Conservation (phyloP, 1,140 invertebrate genomes). For the Orius laevigatus region DNA sequence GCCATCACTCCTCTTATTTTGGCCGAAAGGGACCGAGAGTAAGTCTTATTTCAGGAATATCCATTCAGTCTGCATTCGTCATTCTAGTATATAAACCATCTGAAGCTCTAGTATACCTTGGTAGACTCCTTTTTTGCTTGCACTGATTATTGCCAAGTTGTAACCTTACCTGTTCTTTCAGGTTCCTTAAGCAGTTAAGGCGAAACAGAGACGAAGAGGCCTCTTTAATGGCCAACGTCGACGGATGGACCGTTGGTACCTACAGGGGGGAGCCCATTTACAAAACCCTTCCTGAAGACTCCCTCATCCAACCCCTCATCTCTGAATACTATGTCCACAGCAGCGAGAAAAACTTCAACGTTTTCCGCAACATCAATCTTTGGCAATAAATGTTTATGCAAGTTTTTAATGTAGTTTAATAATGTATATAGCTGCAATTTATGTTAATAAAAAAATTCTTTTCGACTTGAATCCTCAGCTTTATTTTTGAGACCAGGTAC, state of each 20-base stretch:
- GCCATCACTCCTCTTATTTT: slow-evolving; percentile 56
- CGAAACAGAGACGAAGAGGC: slow-evolving; percentile 68
- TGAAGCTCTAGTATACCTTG: too few relatives aligned
- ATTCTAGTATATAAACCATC: too few relatives aligned
- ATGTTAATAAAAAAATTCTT: too few relatives aligned
- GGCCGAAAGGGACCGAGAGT: slow-evolving; percentile 53
- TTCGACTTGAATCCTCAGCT: too few relatives aligned
- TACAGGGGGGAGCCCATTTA: slow-evolving; percentile 68
- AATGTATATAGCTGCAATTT: too few relatives aligned
- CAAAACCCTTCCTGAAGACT: slow-evolving; percentile 32
- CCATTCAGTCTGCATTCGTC: background rate
- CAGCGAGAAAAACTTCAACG: slow-evolving; percentile 31
- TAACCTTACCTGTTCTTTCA: slow-evolving; percentile 22
- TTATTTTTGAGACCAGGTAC: too few relatives aligned
- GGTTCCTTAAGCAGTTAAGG: slow-evolving; percentile 57
- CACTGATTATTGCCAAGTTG: background rate
- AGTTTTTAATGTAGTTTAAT: too few relatives aligned
- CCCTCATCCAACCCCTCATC: slow-evolving; percentile 40
- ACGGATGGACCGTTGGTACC: slow-evolving; percentile 77
- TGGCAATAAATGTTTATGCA: slow-evolving; percentile 37
- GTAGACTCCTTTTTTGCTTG: too few relatives aligned
- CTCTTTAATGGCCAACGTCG: slow-evolving; percentile 72
- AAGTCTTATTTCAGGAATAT: slow-evolving; percentile 11
- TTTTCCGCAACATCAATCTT: slow-evolving; percentile 33
- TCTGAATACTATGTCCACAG: slow-evolving; percentile 55